Evolutionary conservation across 2,888 invertebrate species (phyloP), one percentile per base, ranked within the genome.

Genomic region (Drosophila neutralis): DNA sequence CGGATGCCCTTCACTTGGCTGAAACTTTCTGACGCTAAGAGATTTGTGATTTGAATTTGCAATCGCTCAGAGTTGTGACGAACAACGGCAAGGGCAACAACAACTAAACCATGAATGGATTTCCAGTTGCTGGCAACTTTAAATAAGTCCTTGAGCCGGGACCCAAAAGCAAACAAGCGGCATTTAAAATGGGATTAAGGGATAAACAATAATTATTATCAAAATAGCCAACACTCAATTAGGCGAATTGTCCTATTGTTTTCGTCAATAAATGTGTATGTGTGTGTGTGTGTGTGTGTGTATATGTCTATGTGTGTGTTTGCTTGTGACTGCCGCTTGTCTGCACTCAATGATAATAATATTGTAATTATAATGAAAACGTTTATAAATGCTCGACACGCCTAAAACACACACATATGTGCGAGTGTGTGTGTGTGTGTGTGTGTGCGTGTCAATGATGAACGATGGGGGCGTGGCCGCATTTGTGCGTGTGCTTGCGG

Each of bases 341-440:
- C 60, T 64, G 74, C 62, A 54, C 40, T 67, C 59, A 70, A 70
- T 69, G 82, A 73, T 78, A 80, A 81, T 80, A 82, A 80, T 78
- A 72, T 70, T 83, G 76, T 88, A 76, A 85, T 85, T 82, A 74
- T 84, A 78, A 89, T 87, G 82, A 77, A 89, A 87, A 74, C 69
- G 80, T 84, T 87, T 74, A 52, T 73, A 60, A 64, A 70, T 66
- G 83, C 71, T 75, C 58, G 63, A 63, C 81, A 76, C 62, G 71
- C 48, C 59, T 58, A 40, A 40, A 54, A 56, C 52, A 60, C 65
- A 40, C 67, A 38, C 63, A 60, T 38, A 36, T 33, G 53, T 29
- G 52, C 10, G 40, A 68, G 33, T 31, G 33, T 58, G 48, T 35
- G 54, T 31, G 31, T 38, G 57, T 48, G 51, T 38, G 27, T 58